Percentiles rank a stretch among this genome's conserved stretches.
Evolutionary conservation across 2,113 vertebrate species (phyloP).

Genomic region (Phrynosoma platyrhinos): DNA sequence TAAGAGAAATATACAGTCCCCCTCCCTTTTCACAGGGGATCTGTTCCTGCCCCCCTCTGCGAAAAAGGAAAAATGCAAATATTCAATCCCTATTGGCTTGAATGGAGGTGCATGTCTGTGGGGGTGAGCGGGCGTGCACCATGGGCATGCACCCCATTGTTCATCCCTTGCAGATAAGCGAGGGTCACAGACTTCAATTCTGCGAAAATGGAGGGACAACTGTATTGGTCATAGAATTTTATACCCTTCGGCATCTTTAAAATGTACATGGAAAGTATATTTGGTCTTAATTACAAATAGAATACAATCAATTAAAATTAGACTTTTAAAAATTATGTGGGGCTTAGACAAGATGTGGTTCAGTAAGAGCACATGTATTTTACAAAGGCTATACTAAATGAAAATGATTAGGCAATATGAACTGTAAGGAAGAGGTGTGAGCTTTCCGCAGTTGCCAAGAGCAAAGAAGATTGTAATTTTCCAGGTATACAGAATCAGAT

Average conservation of each 20-base stretch:
- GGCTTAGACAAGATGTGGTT: neutral
- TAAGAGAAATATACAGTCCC: no score
- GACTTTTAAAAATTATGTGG: slow-evolving; percentile 60
- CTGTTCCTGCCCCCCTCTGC: no score
- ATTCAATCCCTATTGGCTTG: no score
- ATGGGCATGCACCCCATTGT: no score
- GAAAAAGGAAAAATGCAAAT: no score
- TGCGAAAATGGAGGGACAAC: no score
- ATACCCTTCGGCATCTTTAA: neutral
- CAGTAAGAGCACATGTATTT: neutral
- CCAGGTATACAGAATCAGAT: slow-evolving; percentile 30
- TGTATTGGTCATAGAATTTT: no score
- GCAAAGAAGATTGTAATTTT: slow-evolving; percentile 49
- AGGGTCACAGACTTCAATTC: no score
- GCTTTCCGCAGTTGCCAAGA: slow-evolving; percentile 12
- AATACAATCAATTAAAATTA: slow-evolving; percentile 11
- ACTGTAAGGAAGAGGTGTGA: neutral
- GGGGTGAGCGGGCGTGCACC: no score
- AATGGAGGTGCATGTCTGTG: no score
- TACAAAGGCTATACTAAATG: neutral
- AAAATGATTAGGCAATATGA: neutral
- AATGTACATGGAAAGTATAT: neutral
- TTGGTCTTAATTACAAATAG: slow-evolving; percentile 46
- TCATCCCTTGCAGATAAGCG: no score
- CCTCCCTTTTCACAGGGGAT: no score